Evolutionary conservation across 1,140 invertebrate species (phyloP).

Genomic region (Philotrypesis tridentata): DNA sequence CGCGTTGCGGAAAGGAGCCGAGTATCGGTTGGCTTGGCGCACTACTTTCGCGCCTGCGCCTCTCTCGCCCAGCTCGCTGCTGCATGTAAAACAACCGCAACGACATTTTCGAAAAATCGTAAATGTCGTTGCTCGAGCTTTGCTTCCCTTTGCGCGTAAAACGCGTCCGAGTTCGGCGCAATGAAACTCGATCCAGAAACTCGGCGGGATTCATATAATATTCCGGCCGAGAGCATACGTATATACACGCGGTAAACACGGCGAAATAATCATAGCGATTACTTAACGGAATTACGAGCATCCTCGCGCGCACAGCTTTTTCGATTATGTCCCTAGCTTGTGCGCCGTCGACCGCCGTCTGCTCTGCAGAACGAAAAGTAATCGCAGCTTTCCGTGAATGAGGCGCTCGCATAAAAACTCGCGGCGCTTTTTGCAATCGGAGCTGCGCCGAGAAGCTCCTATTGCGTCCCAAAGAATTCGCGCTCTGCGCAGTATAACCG

Average conservation of each 20-base stretch:
- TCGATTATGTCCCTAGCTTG: too few species aligned
- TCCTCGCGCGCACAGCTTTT: too few species aligned
- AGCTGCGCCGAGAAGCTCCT: background rate
- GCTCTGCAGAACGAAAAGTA: background rate
- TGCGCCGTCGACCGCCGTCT: too few species aligned
- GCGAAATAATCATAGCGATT: background rate
- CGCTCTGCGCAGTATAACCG: too few species aligned
- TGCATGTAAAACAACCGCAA: too few species aligned
- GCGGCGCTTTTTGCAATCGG: background rate
- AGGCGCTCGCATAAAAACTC: background rate
- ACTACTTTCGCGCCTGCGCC: background rate
- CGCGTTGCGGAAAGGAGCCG: background rate
- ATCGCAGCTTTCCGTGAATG: background rate
- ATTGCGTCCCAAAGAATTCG: background rate
- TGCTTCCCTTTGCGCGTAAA: background rate
- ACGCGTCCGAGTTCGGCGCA: background rate
- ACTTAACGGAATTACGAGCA: background rate
- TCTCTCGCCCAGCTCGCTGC: too few species aligned
- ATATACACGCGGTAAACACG: background rate
- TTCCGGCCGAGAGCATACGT: too few species aligned
- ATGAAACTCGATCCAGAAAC: background rate
- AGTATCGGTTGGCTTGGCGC: background rate
- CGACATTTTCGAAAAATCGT: constrained; percentile 1
- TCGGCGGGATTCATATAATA: background rate
- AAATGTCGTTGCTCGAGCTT: background rate